Percentiles rank a stretch among this genome's conserved stretches.
Conservation (phyloP, 2,113 vertebrate species). For the Phycodurus eques region DNA sequence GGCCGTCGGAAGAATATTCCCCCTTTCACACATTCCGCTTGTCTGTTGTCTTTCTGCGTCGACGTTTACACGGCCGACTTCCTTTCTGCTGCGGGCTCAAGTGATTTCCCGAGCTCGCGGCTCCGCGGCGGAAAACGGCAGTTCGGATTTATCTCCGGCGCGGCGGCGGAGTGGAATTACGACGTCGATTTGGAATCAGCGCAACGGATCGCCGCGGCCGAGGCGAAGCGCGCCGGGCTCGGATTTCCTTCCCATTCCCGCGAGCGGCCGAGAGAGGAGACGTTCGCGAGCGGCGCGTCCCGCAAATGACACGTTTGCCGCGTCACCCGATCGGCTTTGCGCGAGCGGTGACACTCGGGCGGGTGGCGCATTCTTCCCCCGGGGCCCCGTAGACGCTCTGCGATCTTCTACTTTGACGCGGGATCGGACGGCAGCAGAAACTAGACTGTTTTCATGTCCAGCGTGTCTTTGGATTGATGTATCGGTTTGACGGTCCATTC, state of each 20-base stretch:
- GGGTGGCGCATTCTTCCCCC: conserved; percentile 50
- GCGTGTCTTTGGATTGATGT: too few relatives aligned
- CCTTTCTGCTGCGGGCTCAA: too few relatives aligned
- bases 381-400: conserved; percentile 30
- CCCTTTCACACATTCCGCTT: too few relatives aligned
- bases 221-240: conserved; percentile 26
- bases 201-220: conserved; percentile 39
- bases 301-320: conserved; percentile 64
- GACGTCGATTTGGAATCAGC: conserved; percentile 61
- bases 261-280: conserved; percentile 47
- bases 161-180: conserved; percentile 39
- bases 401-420: conserved; percentile 26
- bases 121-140: neutral
- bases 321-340: conserved; percentile 66
- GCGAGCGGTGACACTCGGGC: conserved; percentile 55
- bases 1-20: too few relatives aligned
- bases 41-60: too few relatives aligned
- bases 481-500: too few relatives aligned
- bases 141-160: conserved; percentile 23
- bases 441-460: too few relatives aligned
- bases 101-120: neutral
- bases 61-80: too few relatives aligned
- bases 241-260: conserved; percentile 45
- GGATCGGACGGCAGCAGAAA: conserved; percentile 5
- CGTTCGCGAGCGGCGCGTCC: conserved; percentile 57